Percentiles rank a stretch among this genome's conserved stretches.
phyloP scores from a whole-genome alignment of 2,797 vertebrate genomes.

The Gymnocypris eckloni region DNA sequence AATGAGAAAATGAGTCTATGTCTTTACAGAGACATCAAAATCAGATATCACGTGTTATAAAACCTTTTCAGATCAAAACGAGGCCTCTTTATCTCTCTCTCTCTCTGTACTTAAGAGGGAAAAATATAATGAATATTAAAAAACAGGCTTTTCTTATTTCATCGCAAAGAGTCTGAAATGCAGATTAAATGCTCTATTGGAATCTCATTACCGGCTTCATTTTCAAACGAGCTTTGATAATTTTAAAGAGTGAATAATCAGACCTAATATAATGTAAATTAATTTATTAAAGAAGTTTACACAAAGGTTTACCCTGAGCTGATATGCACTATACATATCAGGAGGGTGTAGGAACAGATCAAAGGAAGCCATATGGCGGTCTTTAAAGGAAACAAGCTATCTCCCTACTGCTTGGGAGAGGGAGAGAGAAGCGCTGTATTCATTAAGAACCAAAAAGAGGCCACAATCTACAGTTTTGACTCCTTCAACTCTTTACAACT shows the following conservation, averaged over 20 bases:
- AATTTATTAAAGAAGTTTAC: conserved; percentile 50
- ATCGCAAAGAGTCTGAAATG: conserved; percentile 37
- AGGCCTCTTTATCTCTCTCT: background rate
- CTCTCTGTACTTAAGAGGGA: background rate
- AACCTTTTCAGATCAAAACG: conserved; percentile 8
- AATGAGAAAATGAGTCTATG: background rate
- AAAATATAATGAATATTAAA: conserved; percentile 12
- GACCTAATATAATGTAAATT: conserved; percentile 49
- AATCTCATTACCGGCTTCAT: conserved; percentile 48
- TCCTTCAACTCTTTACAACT: too few relatives aligned
- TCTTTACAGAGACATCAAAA: background rate
- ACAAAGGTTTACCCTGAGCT: conserved; percentile 49
- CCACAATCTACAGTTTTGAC: background rate
- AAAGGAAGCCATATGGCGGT: conserved; percentile 34
- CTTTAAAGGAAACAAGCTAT: conserved; percentile 23
- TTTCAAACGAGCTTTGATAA: conserved; percentile 35
- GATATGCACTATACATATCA: conserved; percentile 46
- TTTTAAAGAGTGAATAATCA: conserved; percentile 48
- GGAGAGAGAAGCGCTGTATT: background rate
- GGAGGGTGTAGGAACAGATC: conserved; percentile 46
- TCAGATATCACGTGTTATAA: background rate
- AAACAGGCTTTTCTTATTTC: background rate
- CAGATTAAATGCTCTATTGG: conserved; percentile 33
- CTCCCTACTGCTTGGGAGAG: background rate
- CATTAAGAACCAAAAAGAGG: background rate